Base-by-base conservation (phyloP, 2,888 invertebrate species). In the Lasioglossum figueresi region DNA sequence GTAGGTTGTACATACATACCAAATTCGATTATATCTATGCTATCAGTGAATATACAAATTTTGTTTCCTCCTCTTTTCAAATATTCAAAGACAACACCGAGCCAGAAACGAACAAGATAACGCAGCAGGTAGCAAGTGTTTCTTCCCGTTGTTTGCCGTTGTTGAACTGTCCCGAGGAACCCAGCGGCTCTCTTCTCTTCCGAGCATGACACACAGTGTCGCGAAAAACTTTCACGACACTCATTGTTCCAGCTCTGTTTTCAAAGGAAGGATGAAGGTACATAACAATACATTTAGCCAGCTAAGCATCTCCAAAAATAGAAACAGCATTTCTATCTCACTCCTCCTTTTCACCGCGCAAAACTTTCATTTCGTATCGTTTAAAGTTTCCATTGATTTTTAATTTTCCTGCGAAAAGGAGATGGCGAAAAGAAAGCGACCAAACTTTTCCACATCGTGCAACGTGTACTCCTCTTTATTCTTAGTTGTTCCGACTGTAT, bases 331-430 rank as follows among this genome's bases (percentile, higher is more conserved):
- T 40, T 70, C 40, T 19, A 63, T 31, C n/a, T 12, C 66, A 10
- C 1, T 66, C 14, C 14, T 40, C 40, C 70, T n/a, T n/a, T 12
- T 23, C n/a, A 5, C 40, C 40, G 19, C 40, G 5, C 23, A 14
- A 23, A 70, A 40, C 70, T 70, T 70, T 70, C n/a, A 70, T 70
- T 37, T 14, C 40, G 40, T 40, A 70, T n/a, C 70, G 70, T 40
- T 70, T 37, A 37, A 37, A 70, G 70, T 70, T 70, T 40, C n/a
- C n/a, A 14, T 40, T 70, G 40, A 70, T 70, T 70, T 70, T 70
- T 70, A n/a, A 70, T 70, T 40, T 5, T 37, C 12, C 31, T 31
- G 31, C 63, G 19, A 63, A 63, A 31, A 12, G 37, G n/a, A 70
- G 12, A n/a, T 1, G 12, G 12, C 23, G 37, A 23, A 8, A 12